Conservation (phyloP, 2,797 vertebrate species). For the Lithobates sylvaticus region DNA sequence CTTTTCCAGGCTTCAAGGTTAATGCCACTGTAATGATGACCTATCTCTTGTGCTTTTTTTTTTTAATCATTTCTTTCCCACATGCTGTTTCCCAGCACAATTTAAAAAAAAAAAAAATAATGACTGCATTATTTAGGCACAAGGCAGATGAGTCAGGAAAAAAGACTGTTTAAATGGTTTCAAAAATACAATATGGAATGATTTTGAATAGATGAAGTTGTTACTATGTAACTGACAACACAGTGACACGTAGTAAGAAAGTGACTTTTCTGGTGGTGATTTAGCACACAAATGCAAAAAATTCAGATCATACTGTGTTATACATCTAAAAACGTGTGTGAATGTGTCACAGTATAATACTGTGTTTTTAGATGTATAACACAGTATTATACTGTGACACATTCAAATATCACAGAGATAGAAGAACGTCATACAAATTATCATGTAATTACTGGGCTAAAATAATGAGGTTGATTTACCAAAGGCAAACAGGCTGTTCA, state of each 20-base stretch:
- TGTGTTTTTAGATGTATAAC: too few species aligned
- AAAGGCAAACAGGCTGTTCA: too few species aligned
- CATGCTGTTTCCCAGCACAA: conserved; percentile 10
- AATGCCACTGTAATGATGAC: conserved; percentile 53
- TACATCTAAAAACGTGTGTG: neutral
- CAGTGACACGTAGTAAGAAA: too few species aligned
- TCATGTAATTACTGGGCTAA: neutral
- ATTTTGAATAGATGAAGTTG: neutral
- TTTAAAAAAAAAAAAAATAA: neutral
- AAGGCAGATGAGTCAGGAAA: neutral
- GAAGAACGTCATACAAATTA: too few species aligned
- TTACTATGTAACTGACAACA: neutral
- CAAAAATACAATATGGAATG: neutral
- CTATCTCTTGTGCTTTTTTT: conserved; percentile 39
- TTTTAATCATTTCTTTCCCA: conserved; percentile 27
- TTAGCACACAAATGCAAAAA: too few species aligned
- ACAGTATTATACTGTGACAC: neutral
- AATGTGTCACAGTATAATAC: neutral
- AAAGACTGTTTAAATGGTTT: neutral
- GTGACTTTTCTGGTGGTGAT: too few species aligned
- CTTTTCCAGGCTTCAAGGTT: conserved; percentile 61
- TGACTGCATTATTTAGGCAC: neutral
- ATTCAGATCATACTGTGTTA: neutral
- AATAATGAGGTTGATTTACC: neutral
- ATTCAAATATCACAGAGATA: neutral